Percentiles rank a stretch among this genome's conserved stretches.
Evolutionary conservation across 2,113 vertebrate genomes (phyloP).

Genomic region (Marmota flaviventris): DNA sequence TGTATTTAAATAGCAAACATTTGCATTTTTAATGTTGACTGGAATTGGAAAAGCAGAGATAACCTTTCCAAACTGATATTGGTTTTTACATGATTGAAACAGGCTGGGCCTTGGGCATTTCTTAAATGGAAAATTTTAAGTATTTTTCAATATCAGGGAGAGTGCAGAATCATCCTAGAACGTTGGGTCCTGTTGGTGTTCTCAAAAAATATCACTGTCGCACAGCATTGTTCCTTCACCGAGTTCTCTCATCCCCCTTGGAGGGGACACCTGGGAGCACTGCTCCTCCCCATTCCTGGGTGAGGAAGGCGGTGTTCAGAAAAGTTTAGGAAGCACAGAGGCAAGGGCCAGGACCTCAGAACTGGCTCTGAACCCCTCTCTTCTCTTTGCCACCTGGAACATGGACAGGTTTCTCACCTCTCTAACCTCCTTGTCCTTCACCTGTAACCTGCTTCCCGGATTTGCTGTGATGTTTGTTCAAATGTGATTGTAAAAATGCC

Average conservation of each 20-base stretch:
- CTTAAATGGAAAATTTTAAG: conserved; percentile 68
- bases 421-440: neutral
- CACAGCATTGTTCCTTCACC: neutral
- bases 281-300: rapidly evolving
- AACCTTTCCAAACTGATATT: conserved; percentile 73
- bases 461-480: neutral
- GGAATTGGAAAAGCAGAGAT: conserved; percentile 60
- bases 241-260: neutral
- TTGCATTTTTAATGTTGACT: conserved; percentile 82
- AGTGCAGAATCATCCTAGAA: conserved; percentile 1
- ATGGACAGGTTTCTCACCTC: neutral
- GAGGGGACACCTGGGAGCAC: neutral
- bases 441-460: neutral
- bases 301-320: neutral
- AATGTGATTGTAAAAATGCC: neutral
- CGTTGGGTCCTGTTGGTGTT: neutral
- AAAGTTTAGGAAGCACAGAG: neutral
- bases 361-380: neutral
- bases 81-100: conserved; percentile 64
- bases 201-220: neutral
- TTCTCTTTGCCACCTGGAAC: too few relatives aligned
- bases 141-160: conserved; percentile 48
- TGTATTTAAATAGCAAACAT: conserved; percentile 75
- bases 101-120: conserved; percentile 20
- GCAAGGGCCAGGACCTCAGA: neutral